Evolutionary conservation across 30 jellyfish, hydroid and myxozoan genomes (phyloP).

Genomic region (Sanderia malayensis): DNA sequence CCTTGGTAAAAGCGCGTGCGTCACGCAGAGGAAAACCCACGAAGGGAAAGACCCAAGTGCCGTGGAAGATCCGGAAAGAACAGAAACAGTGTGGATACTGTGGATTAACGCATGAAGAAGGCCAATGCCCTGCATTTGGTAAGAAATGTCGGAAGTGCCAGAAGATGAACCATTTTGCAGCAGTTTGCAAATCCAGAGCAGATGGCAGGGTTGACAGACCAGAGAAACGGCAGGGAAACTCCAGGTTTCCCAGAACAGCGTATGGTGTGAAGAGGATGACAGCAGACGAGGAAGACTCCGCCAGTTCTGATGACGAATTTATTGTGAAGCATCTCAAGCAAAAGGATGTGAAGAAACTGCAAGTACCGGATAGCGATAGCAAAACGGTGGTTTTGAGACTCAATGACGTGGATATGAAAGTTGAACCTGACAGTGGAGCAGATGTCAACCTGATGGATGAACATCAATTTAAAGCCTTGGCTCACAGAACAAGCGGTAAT

Average conservation of each 20-base stretch:
- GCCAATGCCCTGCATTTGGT: constrained; percentile 21
- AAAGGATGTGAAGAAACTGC: neutral
- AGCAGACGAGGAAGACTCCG: constrained; percentile 1
- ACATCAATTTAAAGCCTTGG: constrained; percentile 11
- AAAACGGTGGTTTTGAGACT: neutral
- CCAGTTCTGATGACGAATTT: constrained; percentile 20
- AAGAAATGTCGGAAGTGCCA: constrained; percentile 18
- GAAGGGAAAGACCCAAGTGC: constrained; percentile 5
- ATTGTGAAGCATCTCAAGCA: constrained; percentile 1
- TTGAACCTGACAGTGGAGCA: constrained; percentile 20
- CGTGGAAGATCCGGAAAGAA: neutral
- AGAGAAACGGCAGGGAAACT: neutral
- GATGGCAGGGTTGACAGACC: too few relatives aligned
- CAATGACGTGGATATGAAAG: constrained; percentile 1
- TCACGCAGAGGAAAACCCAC: neutral
- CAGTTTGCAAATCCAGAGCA: neutral
- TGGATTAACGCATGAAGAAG: neutral
- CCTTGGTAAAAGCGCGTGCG: neutral
- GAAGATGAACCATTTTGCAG: constrained; percentile 14
- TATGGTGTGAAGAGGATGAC: neutral
- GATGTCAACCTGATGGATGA: constrained; percentile 27
- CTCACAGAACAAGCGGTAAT: constrained; percentile 5
- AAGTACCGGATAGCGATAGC: too few relatives aligned
- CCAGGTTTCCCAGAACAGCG: neutral
- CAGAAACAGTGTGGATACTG: constrained; percentile 16